Evolutionary conservation across 2,113 vertebrate genomes (phyloP), one percentile per base, ranked within the genome.

Genomic region (Saccopteryx bilineata): DNA sequence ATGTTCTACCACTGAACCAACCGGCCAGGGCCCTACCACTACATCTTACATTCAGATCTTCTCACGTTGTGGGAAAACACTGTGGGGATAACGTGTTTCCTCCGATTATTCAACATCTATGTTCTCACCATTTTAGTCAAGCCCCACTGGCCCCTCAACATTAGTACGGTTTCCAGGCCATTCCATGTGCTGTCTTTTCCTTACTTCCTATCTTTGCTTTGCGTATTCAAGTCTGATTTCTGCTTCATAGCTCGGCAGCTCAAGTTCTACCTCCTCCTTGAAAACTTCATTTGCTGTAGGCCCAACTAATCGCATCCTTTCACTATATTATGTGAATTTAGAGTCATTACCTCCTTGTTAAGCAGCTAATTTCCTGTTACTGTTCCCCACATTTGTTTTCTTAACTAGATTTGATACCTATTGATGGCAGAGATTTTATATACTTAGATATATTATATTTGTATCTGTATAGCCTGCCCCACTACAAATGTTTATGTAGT

Each of bases 121-220:
- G 50, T 96, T 96, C 78, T 93, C 86, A 96, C 48, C 31, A 75
- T 95, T 95, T 46, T 63, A 74, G 63, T 88, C 33, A 93, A 90
- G 80, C 75, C 24, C 23, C 65, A 75, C 65, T 66, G 65, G 24
- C 19, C 14, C 17, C 15, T 91, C 39, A 50, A 63, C 21, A 54
- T 94, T 86, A 94, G 63, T 71, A 79, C 94, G 96, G 75, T 92
- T 96, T 97, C 58, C 61, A 96, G 63, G 56, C 54, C 21, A 82
- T 78, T 88, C 60, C 13, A 14, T 65, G 39, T 7, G 3, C 23
- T 31, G 33, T 84, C 86, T 94, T 96, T 88, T 79, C 81, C 60
- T 96, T 61, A 8, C 7, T 95, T 91, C 46, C 31, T 97, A 76
- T 90, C 52, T 86, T 97, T 95, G 66, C 54, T 95, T 95, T 93